phyloP scores from a whole-genome alignment of 2,797 vertebrate species.

The Periophthalmus magnuspinnatus region DNA sequence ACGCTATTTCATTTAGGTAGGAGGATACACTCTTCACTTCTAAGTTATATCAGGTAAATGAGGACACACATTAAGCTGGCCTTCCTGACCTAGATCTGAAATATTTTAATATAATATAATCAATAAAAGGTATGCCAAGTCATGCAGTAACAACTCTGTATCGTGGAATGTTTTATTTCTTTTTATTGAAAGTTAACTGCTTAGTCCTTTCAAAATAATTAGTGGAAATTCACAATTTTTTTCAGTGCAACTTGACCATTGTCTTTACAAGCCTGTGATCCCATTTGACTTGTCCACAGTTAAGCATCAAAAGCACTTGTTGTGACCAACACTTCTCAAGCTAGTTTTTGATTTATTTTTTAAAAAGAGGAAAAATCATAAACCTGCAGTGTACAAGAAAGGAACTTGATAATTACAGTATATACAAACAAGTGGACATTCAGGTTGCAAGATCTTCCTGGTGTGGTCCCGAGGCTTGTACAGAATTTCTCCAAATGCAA shows the following conservation, averaged over 20 bases:
- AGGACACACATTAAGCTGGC: not conserved
- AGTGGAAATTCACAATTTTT: slow-evolving; percentile 63
- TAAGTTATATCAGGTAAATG: not conserved
- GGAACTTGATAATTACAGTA: slow-evolving; percentile 69
- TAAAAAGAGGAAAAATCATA: slow-evolving; percentile 23
- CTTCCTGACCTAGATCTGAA: not conserved
- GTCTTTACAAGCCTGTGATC: slow-evolving; percentile 8
- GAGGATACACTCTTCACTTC: too few species aligned
- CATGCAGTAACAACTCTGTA: slow-evolving; percentile 25
- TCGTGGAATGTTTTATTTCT: slow-evolving; percentile 53
- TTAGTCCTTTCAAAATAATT: slow-evolving; percentile 65
- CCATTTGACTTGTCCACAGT: slow-evolving; percentile 26
- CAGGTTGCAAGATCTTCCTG: not conserved
- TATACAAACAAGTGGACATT: slow-evolving; percentile 67
- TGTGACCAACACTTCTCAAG: slow-evolving; percentile 43
- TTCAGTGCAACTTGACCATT: slow-evolving; percentile 26
- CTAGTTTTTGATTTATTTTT: slow-evolving; percentile 57
- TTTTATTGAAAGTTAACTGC: slow-evolving; percentile 59
- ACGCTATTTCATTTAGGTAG: not conserved
- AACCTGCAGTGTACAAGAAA: slow-evolving; percentile 53
- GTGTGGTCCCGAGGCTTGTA: slow-evolving; percentile 38
- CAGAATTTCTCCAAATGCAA: slow-evolving; percentile 51
- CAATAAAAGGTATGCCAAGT: not conserved
- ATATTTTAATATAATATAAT: not conserved
- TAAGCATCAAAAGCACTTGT: slow-evolving; percentile 39